These are phyloP conservation scores for Bubo scandiacus DNA, from an alignment of 2,113 vertebrate species.

Conservation along the genomic window DNA sequence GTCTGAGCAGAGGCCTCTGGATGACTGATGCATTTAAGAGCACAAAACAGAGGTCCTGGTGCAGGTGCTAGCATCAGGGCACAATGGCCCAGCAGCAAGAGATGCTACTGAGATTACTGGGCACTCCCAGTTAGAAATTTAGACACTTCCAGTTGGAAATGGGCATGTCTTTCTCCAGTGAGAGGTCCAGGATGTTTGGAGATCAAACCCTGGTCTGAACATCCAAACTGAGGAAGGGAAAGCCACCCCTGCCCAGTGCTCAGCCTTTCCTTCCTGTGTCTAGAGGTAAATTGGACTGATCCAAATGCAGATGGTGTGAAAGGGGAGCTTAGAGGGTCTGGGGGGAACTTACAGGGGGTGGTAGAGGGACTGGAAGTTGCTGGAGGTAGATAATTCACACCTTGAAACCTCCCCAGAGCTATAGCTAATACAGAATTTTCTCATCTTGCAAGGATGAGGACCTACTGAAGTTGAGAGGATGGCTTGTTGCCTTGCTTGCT, in stretches of 20 bases:
- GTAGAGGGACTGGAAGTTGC: not conserved
- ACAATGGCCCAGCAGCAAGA: not conserved
- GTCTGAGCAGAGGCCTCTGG: not conserved
- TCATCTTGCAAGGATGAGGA: not conserved
- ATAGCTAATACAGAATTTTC: not conserved
- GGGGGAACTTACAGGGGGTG: not conserved
- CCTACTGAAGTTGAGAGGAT: too few relatives aligned
- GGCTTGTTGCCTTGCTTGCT: not conserved
- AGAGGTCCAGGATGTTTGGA: not conserved
- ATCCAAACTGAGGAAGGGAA: not conserved
- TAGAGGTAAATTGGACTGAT: not conserved
- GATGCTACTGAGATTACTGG: not conserved
- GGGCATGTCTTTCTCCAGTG: not conserved
- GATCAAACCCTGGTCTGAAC: not conserved
- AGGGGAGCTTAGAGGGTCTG: not conserved
- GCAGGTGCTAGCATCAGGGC: too few relatives aligned
- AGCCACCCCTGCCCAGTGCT: not conserved
- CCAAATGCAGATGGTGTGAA: fast-evolving
- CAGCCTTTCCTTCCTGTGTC: not conserved
- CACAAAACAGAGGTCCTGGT: not conserved
- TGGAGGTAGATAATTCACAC: not conserved
- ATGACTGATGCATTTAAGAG: fast-evolving
- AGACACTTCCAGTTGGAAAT: not conserved
- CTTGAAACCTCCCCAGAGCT: not conserved
- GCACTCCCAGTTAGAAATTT: not conserved